Evolutionary conservation across 1,140 invertebrate species (phyloP).

Genomic region (Anastrepha obliqua): DNA sequence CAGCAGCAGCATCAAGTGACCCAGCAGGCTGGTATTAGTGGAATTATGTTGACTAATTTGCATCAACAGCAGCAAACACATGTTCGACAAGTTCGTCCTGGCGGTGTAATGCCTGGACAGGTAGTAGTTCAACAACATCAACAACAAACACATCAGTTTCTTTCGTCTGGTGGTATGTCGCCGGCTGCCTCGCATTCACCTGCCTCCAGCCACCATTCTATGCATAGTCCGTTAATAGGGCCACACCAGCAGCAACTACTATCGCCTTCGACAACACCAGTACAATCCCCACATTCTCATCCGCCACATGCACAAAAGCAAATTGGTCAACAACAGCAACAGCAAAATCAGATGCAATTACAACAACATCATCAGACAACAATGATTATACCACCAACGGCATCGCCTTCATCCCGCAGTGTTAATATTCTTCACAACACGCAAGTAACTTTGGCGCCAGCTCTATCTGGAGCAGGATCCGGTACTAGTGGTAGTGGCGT

Average conservation of each 20-base stretch:
- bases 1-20: constrained; percentile 64
- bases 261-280: constrained; percentile 66
- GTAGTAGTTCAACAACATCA: constrained; percentile 74
- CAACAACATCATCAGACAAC: constrained; percentile 59
- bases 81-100: not conserved
- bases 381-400: constrained; percentile 52
- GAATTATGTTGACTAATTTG: constrained; percentile 15
- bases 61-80: constrained; percentile 61
- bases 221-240: constrained; percentile 71
- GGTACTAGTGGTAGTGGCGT: constrained; percentile 60
- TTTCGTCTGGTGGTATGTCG: constrained; percentile 66
- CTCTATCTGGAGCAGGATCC: constrained; percentile 56
- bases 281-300: constrained; percentile 62
- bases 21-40: constrained; percentile 1
- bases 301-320: constrained; percentile 58
- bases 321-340: constrained; percentile 58
- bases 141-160: constrained; percentile 65
- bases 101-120: constrained; percentile 58
- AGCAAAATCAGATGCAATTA: constrained; percentile 58
- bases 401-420: constrained; percentile 62
- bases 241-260: constrained; percentile 70
- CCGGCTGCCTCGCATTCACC: constrained; percentile 74
- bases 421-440: constrained; percentile 50
- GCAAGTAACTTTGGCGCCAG: constrained; percentile 54
- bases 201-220: constrained; percentile 71